phyloP scores from a whole-genome alignment of 2,797 vertebrate genomes.

The Rhodeus uyekii region DNA sequence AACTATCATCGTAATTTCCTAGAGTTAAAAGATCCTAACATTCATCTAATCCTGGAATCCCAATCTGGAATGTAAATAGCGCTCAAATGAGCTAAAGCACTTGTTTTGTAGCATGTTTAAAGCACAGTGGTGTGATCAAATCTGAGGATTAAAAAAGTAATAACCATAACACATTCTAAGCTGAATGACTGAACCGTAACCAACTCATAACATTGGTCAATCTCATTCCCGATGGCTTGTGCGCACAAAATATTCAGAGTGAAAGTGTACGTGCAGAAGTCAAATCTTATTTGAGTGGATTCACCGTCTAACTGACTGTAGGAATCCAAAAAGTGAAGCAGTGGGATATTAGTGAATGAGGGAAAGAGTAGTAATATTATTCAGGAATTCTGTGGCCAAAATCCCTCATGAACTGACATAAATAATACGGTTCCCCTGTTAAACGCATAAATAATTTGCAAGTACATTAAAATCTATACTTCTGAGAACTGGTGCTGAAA shows the following conservation, averaged over 20 bases:
- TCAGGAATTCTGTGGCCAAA: neutral
- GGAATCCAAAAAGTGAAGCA: neutral
- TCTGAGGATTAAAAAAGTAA: neutral
- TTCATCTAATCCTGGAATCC: neutral
- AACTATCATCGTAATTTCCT: neutral
- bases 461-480: neutral
- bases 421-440: slow-evolving; percentile 5
- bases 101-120: slow-evolving; percentile 15
- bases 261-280: neutral
- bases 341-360: neutral
- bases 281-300: neutral
- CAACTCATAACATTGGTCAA: neutral
- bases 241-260: neutral
- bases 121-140: neutral
- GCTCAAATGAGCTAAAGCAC: slow-evolving; percentile 20
- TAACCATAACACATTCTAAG: neutral
- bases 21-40: slow-evolving; percentile 14
- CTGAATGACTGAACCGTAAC: neutral
- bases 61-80: slow-evolving; percentile 16
- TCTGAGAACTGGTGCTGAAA: neutral
- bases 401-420: neutral
- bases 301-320: neutral
- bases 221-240: neutral
- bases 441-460: slow-evolving; percentile 21
- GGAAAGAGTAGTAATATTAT: neutral